Evolutionary conservation across 2,797 vertebrate species (phyloP).

Genomic region (Hippocampus kuda): DNA sequence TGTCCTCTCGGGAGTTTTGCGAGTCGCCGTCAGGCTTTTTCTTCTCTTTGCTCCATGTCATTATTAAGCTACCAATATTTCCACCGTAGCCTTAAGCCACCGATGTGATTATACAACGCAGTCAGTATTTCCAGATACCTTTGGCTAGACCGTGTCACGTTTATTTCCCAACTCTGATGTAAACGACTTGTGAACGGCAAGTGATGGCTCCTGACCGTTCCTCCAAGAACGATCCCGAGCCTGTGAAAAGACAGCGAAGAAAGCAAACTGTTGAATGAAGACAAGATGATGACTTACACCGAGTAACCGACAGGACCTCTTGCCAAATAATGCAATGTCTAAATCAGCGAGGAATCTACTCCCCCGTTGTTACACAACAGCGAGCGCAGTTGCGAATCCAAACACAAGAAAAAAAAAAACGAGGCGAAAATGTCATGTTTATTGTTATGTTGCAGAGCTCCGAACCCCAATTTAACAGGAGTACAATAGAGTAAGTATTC

Average conservation of each 20-base stretch:
- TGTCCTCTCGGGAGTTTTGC: conserved; percentile 14
- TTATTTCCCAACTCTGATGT: conserved; percentile 22
- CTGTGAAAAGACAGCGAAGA: background rate
- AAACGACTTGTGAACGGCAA: conserved; percentile 17
- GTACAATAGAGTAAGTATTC: too few species aligned
- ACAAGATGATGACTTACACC: background rate
- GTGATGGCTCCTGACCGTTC: conserved; percentile 21
- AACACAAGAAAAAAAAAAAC: background rate
- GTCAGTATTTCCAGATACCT: conserved; percentile 58
- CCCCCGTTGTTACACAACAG: background rate
- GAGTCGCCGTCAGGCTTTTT: conserved; percentile 24
- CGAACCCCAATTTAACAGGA: too few species aligned
- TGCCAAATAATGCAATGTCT: background rate
- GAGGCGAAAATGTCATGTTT: background rate
- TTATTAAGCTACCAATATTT: conserved; percentile 52
- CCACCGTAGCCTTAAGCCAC: conserved; percentile 49
- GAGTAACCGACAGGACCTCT: background rate
- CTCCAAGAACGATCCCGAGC: conserved; percentile 11
- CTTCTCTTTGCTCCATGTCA: conserved; percentile 40
- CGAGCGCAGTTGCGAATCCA: background rate
- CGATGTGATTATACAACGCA: conserved; percentile 53
- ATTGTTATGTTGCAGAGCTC: background rate
- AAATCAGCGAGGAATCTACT: background rate
- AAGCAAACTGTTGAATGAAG: background rate
- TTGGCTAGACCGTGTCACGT: conserved; percentile 26